Base-by-base conservation (phyloP, 2,888 invertebrate species). In the Drymonia ruficornis region DNA sequence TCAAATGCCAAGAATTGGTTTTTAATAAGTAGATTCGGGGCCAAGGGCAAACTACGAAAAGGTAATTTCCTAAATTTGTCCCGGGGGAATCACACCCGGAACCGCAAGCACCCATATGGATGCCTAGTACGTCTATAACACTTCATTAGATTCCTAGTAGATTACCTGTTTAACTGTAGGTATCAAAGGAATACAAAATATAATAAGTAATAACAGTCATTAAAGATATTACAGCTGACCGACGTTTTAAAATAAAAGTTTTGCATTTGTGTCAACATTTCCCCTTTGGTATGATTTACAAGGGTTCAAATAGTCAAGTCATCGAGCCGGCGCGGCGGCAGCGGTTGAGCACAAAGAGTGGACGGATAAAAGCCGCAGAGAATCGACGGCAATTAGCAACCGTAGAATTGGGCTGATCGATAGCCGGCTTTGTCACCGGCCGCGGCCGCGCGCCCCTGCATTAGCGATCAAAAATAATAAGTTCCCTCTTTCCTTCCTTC, bases 381-480 rank as follows among this genome's bases (percentile, higher is more conserved):
- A 86, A 87, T 70, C 67, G 70, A 84, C 70, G 84, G 83, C 83
- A 86, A 87, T 87, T 87, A 87, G 87, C 75, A 70, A 49, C 69
- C 79, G 73, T 77, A 73, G 79, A 81, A 80, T 82, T 77, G 74
- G 76, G 74, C 78, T 81, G 80, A 83, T 86, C 86, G 83, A 85
- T 85, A 73, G 74, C 60, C 51, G 72, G 78, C 70, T 81, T 84
- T 86, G 84, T 85, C 73, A 68, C 56, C 55, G 52, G 49, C 55
- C 60, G 23, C 38, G n/a, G 13, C 31, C 11, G 31, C 49, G 51
- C 38, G 31, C 64, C 67, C 57, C 63, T 63, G 70, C 81, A 84
- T 83, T 82, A 82, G 75, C 77, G 74, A 79, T 80, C 80, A 80
- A 80, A 78, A 72, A 70, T 72, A 72, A 70, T 70, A 61, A 70